Percentiles rank a stretch among this genome's conserved stretches.
phyloP scores from a whole-genome alignment of 2,797 vertebrate genomes.

The Tinamus major region DNA sequence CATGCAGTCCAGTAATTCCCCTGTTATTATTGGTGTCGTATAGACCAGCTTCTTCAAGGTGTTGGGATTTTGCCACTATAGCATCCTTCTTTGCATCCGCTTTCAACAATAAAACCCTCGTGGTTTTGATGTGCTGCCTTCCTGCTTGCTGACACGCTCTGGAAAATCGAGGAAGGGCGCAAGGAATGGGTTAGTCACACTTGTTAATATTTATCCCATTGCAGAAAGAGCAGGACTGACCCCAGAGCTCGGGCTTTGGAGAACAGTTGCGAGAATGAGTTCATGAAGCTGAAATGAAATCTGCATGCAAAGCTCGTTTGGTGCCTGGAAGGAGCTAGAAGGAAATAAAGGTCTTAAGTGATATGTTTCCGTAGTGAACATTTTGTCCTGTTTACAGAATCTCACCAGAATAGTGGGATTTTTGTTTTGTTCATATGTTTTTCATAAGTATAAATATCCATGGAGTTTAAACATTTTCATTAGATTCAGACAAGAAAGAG shows the following conservation, averaged over 20 bases:
- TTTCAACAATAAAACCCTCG: conserved; percentile 52
- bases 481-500: conserved; percentile 58
- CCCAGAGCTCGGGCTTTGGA: conserved; percentile 61
- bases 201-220: conserved; percentile 73
- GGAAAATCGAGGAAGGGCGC: conserved; percentile 70
- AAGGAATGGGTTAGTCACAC: conserved; percentile 74
- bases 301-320: conserved; percentile 62
- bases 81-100: conserved; percentile 34
- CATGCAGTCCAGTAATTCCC: neutral
- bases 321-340: conserved; percentile 68
- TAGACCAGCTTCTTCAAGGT: neutral
- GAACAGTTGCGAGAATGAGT: conserved; percentile 57
- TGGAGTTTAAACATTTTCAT: conserved; percentile 69
- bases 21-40: neutral
- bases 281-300: conserved; percentile 67
- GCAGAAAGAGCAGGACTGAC: conserved; percentile 55
- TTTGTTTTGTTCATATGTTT: conserved; percentile 73
- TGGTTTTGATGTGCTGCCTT: conserved; percentile 51
- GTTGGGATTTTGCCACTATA: conserved; percentile 20
- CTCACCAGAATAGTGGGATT: conserved; percentile 48
- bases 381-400: conserved; percentile 71
- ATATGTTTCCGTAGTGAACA: conserved; percentile 59
- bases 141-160: conserved; percentile 58
- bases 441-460: conserved; percentile 69
- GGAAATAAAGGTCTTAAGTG: conserved; percentile 70